These are phyloP conservation scores for Lithodes maja DNA, from an alignment of 2,888 invertebrate species.

Conservation along the genomic window DNA sequence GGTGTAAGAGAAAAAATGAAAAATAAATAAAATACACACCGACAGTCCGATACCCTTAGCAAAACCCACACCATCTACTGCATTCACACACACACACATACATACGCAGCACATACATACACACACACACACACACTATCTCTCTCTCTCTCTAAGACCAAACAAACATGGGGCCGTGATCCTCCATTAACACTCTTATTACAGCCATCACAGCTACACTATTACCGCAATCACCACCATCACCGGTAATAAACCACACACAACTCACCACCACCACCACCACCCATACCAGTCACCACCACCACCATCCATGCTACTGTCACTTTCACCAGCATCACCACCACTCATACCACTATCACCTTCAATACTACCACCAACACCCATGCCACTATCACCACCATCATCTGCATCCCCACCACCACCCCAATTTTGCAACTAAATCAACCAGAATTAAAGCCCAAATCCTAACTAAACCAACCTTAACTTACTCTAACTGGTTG, in stretches of 20 bases:
- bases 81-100: too few species aligned
- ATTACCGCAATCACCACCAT: neutral
- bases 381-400: neutral
- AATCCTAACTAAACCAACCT: too few species aligned
- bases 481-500: too few species aligned
- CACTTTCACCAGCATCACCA: neutral
- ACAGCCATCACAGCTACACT: conserved; percentile 1
- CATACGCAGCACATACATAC: too few species aligned
- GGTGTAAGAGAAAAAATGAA: neutral
- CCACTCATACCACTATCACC: neutral
- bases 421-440: neutral
- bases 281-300: neutral
- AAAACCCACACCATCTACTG: too few species aligned
- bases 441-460: neutral
- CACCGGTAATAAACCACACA: neutral
- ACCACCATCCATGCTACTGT: neutral
- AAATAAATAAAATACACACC: conserved; percentile 8
- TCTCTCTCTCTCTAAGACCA: too few species aligned
- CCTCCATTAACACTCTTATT: conserved; percentile 13
- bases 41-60: neutral
- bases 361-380: neutral
- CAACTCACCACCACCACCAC: neutral
- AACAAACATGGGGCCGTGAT: too few species aligned
- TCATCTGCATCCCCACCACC: neutral
- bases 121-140: too few species aligned